Evolutionary conservation across 1,140 invertebrate genomes (phyloP).

Genomic region (Nasonia giraulti): DNA sequence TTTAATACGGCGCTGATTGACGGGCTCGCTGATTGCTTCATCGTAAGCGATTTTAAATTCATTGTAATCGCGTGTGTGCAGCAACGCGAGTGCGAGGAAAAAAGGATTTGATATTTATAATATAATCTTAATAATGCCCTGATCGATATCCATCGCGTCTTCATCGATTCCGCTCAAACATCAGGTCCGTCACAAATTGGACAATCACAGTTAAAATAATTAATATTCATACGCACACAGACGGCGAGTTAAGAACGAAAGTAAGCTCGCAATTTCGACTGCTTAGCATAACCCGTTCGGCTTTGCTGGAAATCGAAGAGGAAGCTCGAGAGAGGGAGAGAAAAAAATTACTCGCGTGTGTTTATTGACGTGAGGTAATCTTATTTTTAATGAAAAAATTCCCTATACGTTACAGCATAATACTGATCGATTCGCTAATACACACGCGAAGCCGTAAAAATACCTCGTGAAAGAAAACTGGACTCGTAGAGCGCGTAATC

Average conservation of each 20-base stretch:
- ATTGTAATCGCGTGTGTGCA: too few species aligned
- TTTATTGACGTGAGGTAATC: not conserved
- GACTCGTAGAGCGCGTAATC: not conserved
- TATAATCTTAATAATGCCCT: not conserved
- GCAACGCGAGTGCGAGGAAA: too few species aligned
- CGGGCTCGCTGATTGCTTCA: too few species aligned
- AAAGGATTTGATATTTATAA: not conserved
- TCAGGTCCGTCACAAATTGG: not conserved
- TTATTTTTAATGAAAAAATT: not conserved
- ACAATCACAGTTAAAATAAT: slow-evolving; percentile 16
- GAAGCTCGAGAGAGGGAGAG: too few species aligned
- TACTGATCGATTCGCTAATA: not conserved
- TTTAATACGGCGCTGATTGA: too few species aligned
- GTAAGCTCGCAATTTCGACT: not conserved
- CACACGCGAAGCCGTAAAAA: not conserved
- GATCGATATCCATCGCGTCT: not conserved
- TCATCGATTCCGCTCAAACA: not conserved
- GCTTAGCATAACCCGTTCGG: not conserved
- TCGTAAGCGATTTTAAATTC: too few species aligned
- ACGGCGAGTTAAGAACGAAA: not conserved
- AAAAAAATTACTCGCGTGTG: not conserved
- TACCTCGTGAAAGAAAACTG: not conserved
- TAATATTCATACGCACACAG: not conserved
- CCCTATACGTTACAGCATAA: not conserved
- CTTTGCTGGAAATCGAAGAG: not conserved